phyloP scores from a whole-genome alignment of 1,140 invertebrate species.

The Brachionus rotundiformis region DNA sequence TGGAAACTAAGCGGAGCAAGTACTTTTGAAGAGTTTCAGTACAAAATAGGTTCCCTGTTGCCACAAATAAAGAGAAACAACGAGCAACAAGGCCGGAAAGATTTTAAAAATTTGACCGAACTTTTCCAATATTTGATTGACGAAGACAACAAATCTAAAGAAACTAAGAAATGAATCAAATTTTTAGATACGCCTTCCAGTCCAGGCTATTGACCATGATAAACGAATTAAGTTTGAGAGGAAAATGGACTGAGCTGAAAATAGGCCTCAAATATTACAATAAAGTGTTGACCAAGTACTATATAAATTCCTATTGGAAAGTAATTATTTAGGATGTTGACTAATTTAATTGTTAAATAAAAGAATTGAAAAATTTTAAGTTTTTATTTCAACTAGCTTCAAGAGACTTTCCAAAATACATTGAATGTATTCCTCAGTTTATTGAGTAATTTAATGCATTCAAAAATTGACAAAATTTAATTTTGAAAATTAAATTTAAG shows the following conservation, averaged over 20 bases:
- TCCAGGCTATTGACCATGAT: constrained; percentile 13
- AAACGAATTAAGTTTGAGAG: not conserved
- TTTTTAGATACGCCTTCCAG: not conserved
- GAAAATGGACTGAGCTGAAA: constrained; percentile 40
- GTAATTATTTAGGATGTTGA: not conserved
- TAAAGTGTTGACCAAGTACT: constrained; percentile 35
- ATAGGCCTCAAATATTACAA: constrained; percentile 16
- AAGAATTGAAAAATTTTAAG: not conserved
- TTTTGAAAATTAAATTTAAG: not conserved
- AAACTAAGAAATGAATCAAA: constrained; percentile 20
- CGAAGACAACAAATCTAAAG: constrained; percentile 22
- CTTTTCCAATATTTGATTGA: constrained; percentile 48
- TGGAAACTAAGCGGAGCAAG: constrained; percentile 48
- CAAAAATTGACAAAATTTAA: not conserved
- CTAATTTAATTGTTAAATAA: not conserved
- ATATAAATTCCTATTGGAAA: constrained; percentile 48
- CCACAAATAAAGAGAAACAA: constrained; percentile 22
- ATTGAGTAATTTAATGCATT: constrained; percentile 22
- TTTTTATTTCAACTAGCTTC: constrained; percentile 30
- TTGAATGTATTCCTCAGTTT: constrained; percentile 38
- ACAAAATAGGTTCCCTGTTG: constrained; percentile 23
- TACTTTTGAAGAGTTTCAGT: constrained; percentile 49
- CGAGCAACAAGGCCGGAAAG: constrained; percentile 42
- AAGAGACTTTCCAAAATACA: constrained; percentile 31
- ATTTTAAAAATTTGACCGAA: constrained; percentile 52